These are phyloP conservation scores for Euphonia xanthogaster DNA, from an alignment of 2,797 vertebrate species.

Conservation along the genomic window DNA sequence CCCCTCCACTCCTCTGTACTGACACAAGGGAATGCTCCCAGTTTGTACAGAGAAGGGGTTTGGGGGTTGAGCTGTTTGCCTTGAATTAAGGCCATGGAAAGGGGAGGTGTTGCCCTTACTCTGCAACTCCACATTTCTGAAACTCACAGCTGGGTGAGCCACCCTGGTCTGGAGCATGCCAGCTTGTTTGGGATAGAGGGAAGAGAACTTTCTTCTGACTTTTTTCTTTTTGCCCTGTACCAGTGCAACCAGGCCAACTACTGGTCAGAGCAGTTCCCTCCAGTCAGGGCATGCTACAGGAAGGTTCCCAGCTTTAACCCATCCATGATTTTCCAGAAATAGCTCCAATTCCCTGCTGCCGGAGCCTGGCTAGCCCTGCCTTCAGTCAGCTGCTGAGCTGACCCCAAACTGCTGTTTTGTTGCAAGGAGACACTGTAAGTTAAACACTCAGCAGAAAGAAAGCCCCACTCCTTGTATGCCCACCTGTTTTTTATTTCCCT, in stretches of 20 bases:
- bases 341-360: not conserved
- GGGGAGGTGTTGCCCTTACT: not conserved
- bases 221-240: not conserved
- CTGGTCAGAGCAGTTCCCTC: not conserved
- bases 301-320: not conserved
- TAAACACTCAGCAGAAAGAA: not conserved
- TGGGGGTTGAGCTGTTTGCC: not conserved
- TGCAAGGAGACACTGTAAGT: not conserved
- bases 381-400: not conserved
- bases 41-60: not conserved
- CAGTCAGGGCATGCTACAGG: fast-evolving
- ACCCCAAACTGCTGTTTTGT: not conserved
- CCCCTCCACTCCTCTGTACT: fast-evolving
- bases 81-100: not conserved
- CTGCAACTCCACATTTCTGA: not conserved
- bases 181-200: not conserved
- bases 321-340: not conserved
- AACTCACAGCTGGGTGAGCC: not conserved
- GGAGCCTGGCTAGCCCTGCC: not conserved
- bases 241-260: not conserved
- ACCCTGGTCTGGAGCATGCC: not conserved
- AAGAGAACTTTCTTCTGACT: not conserved
- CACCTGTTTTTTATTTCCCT: slow-evolving; percentile 45
- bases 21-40: fast-evolving
- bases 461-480: not conserved